A percentile compares a stretch with the other conserved stretches of the same genome.
Evolutionary conservation across 2,888 invertebrate species (phyloP).

Genomic region (Eilema depressum): DNA sequence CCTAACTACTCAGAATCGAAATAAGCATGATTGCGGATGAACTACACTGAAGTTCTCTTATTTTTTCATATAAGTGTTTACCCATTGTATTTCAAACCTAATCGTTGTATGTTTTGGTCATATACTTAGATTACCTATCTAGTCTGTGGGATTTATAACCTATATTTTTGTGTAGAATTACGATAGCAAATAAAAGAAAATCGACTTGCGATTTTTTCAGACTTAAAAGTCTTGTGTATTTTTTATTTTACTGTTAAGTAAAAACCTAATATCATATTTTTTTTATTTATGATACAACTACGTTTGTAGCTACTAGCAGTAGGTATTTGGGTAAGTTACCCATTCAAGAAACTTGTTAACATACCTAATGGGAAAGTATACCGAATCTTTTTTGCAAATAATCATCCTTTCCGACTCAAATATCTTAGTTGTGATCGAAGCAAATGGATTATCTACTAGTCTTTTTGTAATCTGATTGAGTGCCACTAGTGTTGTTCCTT

Average conservation of each 20-base stretch:
- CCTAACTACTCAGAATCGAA: too few species aligned
- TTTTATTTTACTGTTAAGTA: not conserved
- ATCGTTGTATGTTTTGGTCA: too few species aligned
- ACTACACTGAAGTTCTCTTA: too few species aligned
- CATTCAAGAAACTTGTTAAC: not conserved
- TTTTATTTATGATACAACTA: not conserved
- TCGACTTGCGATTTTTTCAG: too few species aligned
- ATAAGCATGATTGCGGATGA: too few species aligned
- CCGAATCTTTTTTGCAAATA: not conserved
- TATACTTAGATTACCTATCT: too few species aligned
- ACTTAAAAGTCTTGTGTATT: not conserved
- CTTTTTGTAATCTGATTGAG: conserved; percentile 12
- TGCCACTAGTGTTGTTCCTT: conserved; percentile 4
- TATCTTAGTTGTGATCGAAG: not conserved
- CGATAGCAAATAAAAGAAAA: too few species aligned
- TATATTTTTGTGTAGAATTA: too few species aligned
- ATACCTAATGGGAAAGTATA: not conserved
- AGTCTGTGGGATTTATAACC: too few species aligned
- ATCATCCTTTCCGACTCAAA: not conserved
- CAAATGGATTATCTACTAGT: not conserved
- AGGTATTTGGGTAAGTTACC: not conserved
- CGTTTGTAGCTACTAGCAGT: not conserved
- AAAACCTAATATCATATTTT: not conserved
- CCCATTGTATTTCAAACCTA: too few species aligned
- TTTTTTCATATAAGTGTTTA: too few species aligned